A percentile compares a stretch with the other conserved stretches of the same genome.
These are phyloP conservation scores for Pungitius pungitius DNA, from an alignment of 2,113 vertebrate genomes.

Conservation along the genomic window DNA sequence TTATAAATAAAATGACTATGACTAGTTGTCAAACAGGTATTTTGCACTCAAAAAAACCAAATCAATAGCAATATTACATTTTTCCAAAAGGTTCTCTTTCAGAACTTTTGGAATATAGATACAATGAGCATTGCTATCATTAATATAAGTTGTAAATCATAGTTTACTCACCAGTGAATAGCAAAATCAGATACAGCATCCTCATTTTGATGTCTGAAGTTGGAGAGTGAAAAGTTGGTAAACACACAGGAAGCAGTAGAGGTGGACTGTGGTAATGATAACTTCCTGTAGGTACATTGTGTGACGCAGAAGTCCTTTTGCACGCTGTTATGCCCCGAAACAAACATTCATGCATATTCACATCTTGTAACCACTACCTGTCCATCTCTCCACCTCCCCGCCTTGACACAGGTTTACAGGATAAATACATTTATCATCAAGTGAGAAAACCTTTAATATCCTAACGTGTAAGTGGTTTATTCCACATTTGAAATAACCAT, in stretches of 20 bases:
- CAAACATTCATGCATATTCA: no score
- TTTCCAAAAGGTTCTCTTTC: background rate
- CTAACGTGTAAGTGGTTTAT: background rate
- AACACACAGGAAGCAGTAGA: slow-evolving; percentile 8
- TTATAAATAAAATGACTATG: background rate
- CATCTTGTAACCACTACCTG: no score
- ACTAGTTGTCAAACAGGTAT: background rate
- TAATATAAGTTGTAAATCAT: background rate
- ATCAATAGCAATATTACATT: background rate
- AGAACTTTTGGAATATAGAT: background rate
- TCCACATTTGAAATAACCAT: background rate
- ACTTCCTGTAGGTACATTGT: slow-evolving; percentile 34
- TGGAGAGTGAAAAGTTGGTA: fast-evolving
- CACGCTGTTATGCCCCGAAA: fast-evolving
- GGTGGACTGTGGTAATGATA: slow-evolving; percentile 39
- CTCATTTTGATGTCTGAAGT: slow-evolving; percentile 50
- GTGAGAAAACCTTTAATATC: background rate
- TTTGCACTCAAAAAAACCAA: background rate
- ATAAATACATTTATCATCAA: background rate
- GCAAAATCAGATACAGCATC: slow-evolving; percentile 39
- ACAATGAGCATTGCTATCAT: background rate
- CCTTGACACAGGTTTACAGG: background rate
- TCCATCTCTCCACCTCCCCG: no score
- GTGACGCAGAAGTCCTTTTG: background rate
- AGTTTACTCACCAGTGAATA: slow-evolving; percentile 63